Conservation (phyloP, 2,888 invertebrate species). For the Tetragonisca angustula region DNA sequence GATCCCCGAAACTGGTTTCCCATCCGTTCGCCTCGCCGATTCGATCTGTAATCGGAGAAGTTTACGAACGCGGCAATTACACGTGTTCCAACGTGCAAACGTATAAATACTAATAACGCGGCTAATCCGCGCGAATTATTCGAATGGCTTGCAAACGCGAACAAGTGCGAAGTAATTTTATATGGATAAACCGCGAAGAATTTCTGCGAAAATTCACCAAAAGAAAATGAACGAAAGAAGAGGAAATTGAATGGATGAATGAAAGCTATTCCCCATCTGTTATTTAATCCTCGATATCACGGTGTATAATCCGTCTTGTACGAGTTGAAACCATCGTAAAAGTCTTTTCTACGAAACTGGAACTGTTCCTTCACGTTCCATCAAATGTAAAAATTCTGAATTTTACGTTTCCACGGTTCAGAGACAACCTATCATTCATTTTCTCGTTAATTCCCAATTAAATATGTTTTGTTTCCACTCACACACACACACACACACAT, state of each 20-base stretch:
- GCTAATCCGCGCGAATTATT: slow-evolving; percentile 15
- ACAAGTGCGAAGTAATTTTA: background rate
- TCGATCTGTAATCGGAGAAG: background rate
- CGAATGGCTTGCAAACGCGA: background rate
- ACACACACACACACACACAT: too few relatives aligned
- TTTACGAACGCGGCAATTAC: slow-evolving; percentile 28
- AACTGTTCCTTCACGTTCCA: too few relatives aligned
- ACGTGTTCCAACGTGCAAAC: background rate
- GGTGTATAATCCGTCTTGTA: too few relatives aligned
- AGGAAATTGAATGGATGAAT: slow-evolving; percentile 14
- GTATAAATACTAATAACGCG: background rate
- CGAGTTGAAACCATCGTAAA: too few relatives aligned
- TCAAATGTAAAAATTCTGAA: too few relatives aligned
- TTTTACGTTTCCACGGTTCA: too few relatives aligned
- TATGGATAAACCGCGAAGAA: background rate
- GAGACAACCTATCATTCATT: too few relatives aligned
- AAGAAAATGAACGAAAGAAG: background rate
- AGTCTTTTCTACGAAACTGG: too few relatives aligned
- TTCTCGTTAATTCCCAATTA: too few relatives aligned
- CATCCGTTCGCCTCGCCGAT: background rate
- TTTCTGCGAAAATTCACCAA: background rate
- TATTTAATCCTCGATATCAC: background rate
- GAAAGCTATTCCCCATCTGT: slow-evolving; percentile 6
- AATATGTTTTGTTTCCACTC: too few relatives aligned
- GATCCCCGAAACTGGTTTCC: slow-evolving; percentile 28